Evolutionary conservation across 2,113 vertebrate genomes (phyloP), one percentile per base, ranked within the genome.

Genomic region (Nothocercus nigrocapillus): DNA sequence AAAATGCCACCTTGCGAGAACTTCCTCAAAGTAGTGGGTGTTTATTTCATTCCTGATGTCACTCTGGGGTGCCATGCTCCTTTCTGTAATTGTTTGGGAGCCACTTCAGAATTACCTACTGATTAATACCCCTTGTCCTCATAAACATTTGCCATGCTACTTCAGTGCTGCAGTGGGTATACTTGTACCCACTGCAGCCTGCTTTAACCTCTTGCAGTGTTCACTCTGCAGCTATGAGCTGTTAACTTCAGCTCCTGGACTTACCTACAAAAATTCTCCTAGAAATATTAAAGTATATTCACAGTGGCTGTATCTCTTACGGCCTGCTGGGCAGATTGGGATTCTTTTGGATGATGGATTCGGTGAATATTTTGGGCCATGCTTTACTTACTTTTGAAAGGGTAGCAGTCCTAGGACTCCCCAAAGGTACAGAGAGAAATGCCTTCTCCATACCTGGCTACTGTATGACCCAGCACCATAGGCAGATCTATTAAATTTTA

Each of bases 1-100:
- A 86, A 56, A 85, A 82, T 88, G 80, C 80, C 68, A 93, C 36
- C 24, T 70, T 74, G 59, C 78, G 90, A 91, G 30, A 90, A 51
- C 28, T 42, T 83, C 51, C 40, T 83, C 5, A 2, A 8, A 74
- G 45, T 51, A 40, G 79, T 6, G 18, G 63, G 70, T 63, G 21
- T 64, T 95, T 76, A 42, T 90, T 74, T 90, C 2, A 2, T 61
- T 84, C 59, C 4, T 38, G 86, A 76, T 25, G 38, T 89, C 81
- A 86, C 64, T 63, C 54, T 44, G 20, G 44, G 15, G 34, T 61
- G 42, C 51, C 56, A 21, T 1, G 84, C 0, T 1, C 28, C 45
- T 86, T 75, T 78, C 45, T 53, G 72, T 7, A 68, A 84, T 47
- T 25, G 19, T 51, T 86, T 84, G 62, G 42, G 88, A 86, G 62